Percentiles rank a stretch among this genome's conserved stretches.
Evolutionary conservation across 2,113 vertebrate species (phyloP).

Genomic region (Nibea coibor): DNA sequence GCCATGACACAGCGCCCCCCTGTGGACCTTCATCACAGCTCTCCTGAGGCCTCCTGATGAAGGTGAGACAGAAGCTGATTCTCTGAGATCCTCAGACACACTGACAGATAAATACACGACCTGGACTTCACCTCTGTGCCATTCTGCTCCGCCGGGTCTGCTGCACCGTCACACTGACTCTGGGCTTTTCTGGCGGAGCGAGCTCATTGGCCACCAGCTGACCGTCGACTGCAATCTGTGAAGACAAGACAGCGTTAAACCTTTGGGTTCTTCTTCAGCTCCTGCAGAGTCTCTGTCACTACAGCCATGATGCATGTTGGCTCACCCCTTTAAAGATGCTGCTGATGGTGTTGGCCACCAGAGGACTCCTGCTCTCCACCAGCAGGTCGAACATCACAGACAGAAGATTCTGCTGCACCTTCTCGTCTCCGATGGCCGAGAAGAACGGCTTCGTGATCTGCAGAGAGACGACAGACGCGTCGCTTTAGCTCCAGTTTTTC

Average conservation of each 20-base stretch:
- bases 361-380: constrained; percentile 83
- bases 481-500: too few species aligned
- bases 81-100: too few species aligned
- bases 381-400: constrained; percentile 90
- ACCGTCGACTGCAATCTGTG: constrained; percentile 89
- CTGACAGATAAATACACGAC: background rate
- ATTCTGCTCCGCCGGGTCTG: constrained; percentile 90
- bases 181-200: constrained; percentile 85
- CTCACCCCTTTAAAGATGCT: constrained; percentile 94
- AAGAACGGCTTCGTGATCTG: constrained; percentile 95
- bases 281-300: too few species aligned
- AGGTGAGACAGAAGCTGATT: background rate
- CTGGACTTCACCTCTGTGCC: constrained; percentile 83
- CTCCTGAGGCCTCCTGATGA: constrained; percentile 85
- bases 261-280: too few species aligned
- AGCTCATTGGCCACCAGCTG: constrained; percentile 91
- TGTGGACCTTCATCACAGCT: constrained; percentile 64
- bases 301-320: too few species aligned
- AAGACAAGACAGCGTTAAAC: background rate
- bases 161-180: constrained; percentile 85
- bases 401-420: constrained; percentile 90
- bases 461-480: background rate
- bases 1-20: constrained; percentile 85
- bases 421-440: constrained; percentile 84
- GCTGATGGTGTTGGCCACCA: constrained; percentile 85